A percentile compares a stretch with the other conserved stretches of the same genome.
phyloP scores from a whole-genome alignment of 2,888 invertebrate species.

The Philonicus albiceps region DNA sequence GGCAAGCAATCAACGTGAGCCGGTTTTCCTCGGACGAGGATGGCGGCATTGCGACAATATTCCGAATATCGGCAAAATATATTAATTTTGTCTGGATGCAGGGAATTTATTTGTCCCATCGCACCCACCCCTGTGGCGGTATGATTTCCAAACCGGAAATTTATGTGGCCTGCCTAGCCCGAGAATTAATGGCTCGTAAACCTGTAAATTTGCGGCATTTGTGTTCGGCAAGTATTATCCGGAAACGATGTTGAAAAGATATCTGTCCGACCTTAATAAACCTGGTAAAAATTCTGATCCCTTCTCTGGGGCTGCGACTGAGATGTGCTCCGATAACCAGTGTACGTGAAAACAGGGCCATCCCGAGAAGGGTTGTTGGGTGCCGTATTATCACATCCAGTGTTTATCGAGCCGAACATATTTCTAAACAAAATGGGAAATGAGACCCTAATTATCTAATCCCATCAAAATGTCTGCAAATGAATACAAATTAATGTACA shows the following conservation, averaged over 20 bases:
- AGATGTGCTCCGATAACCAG: not conserved
- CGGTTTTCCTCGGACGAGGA: not conserved
- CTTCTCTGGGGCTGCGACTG: not conserved
- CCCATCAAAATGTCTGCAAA: not conserved
- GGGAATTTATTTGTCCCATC: not conserved
- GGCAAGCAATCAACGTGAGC: not conserved
- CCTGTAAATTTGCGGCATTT: conserved; percentile 20
- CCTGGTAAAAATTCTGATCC: not conserved
- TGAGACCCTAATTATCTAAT: not conserved
- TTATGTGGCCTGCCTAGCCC: conserved; percentile 10
- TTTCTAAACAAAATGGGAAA: not conserved
- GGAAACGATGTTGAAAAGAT: not conserved
- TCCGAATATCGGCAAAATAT: not conserved
- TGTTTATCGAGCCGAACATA: not conserved
- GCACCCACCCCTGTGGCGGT: not conserved
- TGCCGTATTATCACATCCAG: not conserved
- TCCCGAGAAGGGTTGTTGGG: not conserved
- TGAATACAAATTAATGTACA: not conserved
- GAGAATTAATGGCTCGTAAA: conserved; percentile 16
- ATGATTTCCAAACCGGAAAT: conserved; percentile 5
- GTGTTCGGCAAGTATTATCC: not conserved
- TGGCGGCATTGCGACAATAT: not conserved
- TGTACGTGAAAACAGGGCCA: not conserved
- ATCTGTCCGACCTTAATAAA: not conserved
- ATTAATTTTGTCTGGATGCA: not conserved